Evolutionary conservation across 2,888 invertebrate species (phyloP).

Genomic region (Plebejus argus): DNA sequence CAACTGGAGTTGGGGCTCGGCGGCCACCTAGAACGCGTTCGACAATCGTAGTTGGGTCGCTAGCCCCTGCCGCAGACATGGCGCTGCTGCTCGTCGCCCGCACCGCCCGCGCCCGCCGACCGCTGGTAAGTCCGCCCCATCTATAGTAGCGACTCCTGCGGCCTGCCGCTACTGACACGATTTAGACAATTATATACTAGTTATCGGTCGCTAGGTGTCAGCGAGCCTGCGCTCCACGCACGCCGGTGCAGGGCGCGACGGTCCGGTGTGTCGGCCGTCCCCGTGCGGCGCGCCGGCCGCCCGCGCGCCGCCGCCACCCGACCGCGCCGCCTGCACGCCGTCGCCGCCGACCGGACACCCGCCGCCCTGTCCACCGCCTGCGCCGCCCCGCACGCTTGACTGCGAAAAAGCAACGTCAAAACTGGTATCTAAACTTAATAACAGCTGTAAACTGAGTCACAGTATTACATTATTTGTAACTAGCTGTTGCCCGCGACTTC

Average conservation of each 20-base stretch:
- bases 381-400: slow-evolving; percentile 35
- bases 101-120: not conserved
- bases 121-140: not conserved
- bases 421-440: not conserved
- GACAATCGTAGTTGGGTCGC: not conserved
- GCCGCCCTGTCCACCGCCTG: slow-evolving; percentile 46
- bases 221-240: not conserved
- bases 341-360: slow-evolving; percentile 41
- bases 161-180: not conserved
- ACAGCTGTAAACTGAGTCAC: too few species aligned
- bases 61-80: slow-evolving; percentile 7
- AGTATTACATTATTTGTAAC: too few species aligned
- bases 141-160: not conserved
- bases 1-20: not conserved
- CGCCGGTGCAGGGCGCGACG: not conserved
- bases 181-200: not conserved
- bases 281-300: slow-evolving; percentile 30
- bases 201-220: not conserved
- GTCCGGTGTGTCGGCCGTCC: slow-evolving; percentile 38
- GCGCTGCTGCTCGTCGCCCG: slow-evolving; percentile 1
- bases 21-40: not conserved
- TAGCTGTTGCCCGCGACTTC: too few species aligned
- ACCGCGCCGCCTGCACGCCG: slow-evolving; percentile 51
- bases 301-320: slow-evolving; percentile 39
- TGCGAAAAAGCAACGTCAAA: slow-evolving; percentile 40